Percentiles rank a stretch among this genome's conserved stretches.
Evolutionary conservation across 1,140 invertebrate genomes (phyloP).

Genomic region (Drosophila oshimai): DNA sequence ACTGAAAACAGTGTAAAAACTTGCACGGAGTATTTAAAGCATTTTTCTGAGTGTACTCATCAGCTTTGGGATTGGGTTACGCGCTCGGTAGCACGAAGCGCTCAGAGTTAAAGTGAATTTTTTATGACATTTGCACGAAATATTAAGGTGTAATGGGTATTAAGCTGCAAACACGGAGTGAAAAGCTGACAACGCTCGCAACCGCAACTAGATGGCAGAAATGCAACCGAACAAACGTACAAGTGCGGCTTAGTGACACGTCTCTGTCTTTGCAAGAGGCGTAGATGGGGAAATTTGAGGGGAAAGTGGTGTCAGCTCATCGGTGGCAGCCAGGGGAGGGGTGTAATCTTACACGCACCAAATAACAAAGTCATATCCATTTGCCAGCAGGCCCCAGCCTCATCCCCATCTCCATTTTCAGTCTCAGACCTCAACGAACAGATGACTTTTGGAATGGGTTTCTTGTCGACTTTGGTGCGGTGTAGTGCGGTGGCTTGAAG

Average conservation of each 20-base stretch:
- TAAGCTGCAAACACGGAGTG: constrained; percentile 55
- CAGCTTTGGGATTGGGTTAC: constrained; percentile 57
- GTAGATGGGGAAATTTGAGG: background rate
- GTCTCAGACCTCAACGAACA: background rate
- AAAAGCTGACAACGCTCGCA: constrained; percentile 56
- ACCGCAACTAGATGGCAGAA: constrained; percentile 45
- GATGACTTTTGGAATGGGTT: constrained; percentile 8
- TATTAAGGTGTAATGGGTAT: constrained; percentile 77
- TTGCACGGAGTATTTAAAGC: too few relatives aligned
- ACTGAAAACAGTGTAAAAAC: too few relatives aligned
- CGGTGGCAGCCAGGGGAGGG: constrained; percentile 6
- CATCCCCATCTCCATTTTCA: constrained; percentile 1
- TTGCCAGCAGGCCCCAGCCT: constrained; percentile 2
- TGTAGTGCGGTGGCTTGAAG: background rate
- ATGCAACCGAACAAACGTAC: constrained; percentile 49
- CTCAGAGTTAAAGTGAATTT: constrained; percentile 67
- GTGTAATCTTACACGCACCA: constrained; percentile 68
- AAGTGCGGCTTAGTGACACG: constrained; percentile 75
- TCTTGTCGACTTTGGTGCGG: background rate
- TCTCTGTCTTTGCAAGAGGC: constrained; percentile 22
- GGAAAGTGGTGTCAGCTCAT: constrained; percentile 34
- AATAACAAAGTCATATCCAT: constrained; percentile 58
- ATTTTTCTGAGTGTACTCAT: constrained; percentile 2
- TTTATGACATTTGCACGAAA: constrained; percentile 77
- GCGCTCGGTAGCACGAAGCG: constrained; percentile 36